Conservation (phyloP, 1,140 invertebrate genomes). For the Diorhabda carinulata region DNA sequence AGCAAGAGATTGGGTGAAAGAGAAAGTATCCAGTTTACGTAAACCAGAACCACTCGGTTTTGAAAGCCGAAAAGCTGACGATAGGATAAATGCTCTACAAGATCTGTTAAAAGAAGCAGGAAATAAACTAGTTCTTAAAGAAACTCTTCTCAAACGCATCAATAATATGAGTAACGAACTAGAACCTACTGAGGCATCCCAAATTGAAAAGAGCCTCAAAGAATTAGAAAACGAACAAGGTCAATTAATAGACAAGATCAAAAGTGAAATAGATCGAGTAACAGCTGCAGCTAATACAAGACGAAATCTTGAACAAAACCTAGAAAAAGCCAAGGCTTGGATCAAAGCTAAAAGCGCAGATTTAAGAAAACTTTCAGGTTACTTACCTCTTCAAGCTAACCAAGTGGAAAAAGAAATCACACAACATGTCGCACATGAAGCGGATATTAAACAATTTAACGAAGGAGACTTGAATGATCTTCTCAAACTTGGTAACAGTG, state of each 20-base stretch:
- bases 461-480: constrained; percentile 72
- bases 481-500: constrained; percentile 67
- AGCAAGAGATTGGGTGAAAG: constrained; percentile 74
- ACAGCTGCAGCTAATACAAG: constrained; percentile 63
- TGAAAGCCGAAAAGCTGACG: constrained; percentile 70
- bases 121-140: constrained; percentile 74
- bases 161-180: constrained; percentile 79
- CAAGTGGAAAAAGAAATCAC: constrained; percentile 76
- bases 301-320: constrained; percentile 70
- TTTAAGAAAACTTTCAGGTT: constrained; percentile 69
- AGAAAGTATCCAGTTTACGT: constrained; percentile 66
- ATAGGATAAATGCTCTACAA: constrained; percentile 66
- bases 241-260: constrained; percentile 65
- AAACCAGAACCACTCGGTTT: constrained; percentile 66
- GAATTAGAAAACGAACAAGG: constrained; percentile 67
- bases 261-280: constrained; percentile 68
- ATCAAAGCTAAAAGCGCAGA: constrained; percentile 71
- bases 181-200: constrained; percentile 71
- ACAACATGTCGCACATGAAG: constrained; percentile 68
- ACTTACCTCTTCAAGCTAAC: constrained; percentile 65
- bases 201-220: constrained; percentile 63
- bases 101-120: constrained; percentile 78
- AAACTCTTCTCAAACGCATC: constrained; percentile 77
- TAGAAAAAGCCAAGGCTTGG: constrained; percentile 76
- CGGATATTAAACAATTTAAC: constrained; percentile 74